phyloP scores from a whole-genome alignment of 1,140 invertebrate species.

The Drosophila subpulchrella region DNA sequence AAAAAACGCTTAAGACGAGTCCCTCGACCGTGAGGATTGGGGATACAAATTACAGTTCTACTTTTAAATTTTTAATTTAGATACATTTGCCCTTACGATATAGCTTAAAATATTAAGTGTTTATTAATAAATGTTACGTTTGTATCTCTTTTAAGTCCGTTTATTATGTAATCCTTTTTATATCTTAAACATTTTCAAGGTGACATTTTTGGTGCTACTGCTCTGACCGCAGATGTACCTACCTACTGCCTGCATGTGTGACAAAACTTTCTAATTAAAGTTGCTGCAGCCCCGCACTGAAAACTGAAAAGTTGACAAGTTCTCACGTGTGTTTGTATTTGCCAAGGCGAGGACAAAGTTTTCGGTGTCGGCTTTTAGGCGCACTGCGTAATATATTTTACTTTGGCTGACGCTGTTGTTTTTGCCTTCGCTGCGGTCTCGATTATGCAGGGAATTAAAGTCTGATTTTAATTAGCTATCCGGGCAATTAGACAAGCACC shows the following conservation, averaged over 20 bases:
- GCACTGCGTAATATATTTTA: constrained; percentile 66
- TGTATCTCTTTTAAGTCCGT: not conserved
- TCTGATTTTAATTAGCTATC: constrained; percentile 70
- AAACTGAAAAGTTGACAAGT: constrained; percentile 74
- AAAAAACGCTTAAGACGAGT: too few species aligned
- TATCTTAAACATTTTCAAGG: not conserved
- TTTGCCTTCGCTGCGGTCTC: constrained; percentile 19
- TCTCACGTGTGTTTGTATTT: constrained; percentile 73
- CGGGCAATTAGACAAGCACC: constrained; percentile 45
- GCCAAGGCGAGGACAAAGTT: constrained; percentile 54
- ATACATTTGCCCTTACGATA: too few species aligned
- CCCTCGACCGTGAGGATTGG: too few species aligned
- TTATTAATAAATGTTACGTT: too few species aligned
- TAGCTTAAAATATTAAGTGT: too few species aligned
- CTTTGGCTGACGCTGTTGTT: constrained; percentile 12
- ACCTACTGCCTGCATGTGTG: constrained; percentile 63
- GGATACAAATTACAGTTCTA: too few species aligned
- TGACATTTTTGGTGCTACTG: not conserved
- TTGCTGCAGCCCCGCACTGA: constrained; percentile 53
- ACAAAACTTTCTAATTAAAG: constrained; percentile 82
- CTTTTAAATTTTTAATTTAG: too few species aligned
- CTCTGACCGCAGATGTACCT: constrained; percentile 4
- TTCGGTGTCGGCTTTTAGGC: constrained; percentile 68
- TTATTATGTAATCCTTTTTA: not conserved
- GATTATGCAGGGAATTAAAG: constrained; percentile 53